Base-by-base conservation (phyloP, 2,113 vertebrate species). In the Tautogolabrus adspersus region DNA sequence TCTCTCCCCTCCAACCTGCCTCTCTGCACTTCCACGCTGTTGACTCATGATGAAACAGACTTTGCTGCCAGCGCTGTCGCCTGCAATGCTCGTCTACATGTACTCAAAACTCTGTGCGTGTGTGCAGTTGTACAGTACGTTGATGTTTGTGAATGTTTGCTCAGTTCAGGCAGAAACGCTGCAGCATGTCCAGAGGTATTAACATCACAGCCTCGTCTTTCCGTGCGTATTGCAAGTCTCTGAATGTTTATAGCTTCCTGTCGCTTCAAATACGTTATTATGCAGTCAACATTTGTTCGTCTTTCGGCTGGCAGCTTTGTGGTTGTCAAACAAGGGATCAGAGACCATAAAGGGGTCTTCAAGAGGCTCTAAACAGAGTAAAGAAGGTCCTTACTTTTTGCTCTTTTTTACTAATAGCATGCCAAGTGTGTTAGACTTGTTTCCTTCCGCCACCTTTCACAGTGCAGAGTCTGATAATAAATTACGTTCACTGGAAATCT, bases 111-210 rank as follows among this genome's bases (percentile, higher is more conserved):
- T 58, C 77, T 67, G 62, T 54, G 38, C 64, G 63, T 52, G 54
- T 72, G 61, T 78, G 57, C 44, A 52, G 60, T 64, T 44, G 68
- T 63, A 38, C 47, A 30, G 21, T 42, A n/a, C 40, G 12, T 67
- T 66, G 60, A 66, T 63, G 57, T 37, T 46, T 59, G 66, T 61
- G 52, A 68, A 44, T 70, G 44, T 75, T 49, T 71, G 63, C 75
- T 84, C 55, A 65, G 8, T 72, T 75, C 56, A 68, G 64, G 66
- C 78, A 85, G 73, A 84, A 81, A 72, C 7, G 3, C 70, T 76
- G 74, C 82, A 83, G 75, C 75, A 71, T 81, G 85, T 75, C 78
- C 44, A 64, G 21, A 85, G 22, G 62, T 34, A 52, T 89, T 73
- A 78, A 54, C 81, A 52, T 90, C 81, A 60, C 55, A 13, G 6